Conservation (phyloP, 2,888 invertebrate genomes). For the Pyrrhia umbra region DNA sequence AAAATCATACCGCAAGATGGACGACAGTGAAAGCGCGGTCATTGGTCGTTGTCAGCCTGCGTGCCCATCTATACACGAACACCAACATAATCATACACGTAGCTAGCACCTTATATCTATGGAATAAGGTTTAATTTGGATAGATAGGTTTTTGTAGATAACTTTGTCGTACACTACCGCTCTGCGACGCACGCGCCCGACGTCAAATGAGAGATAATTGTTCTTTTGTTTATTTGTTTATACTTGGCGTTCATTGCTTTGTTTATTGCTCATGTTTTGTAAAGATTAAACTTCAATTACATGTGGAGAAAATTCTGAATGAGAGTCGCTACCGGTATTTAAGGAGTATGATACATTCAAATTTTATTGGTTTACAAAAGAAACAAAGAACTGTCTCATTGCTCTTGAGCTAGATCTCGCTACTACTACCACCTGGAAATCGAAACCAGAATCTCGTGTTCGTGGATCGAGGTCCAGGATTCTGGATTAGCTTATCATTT, state of each 20-base stretch:
- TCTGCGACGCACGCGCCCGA: conserved; percentile 79
- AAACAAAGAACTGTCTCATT: too few relatives aligned
- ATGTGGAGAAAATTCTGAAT: conserved; percentile 30
- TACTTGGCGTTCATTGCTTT: conserved; percentile 57
- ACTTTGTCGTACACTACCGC: conserved; percentile 64
- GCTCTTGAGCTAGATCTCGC: too few relatives aligned
- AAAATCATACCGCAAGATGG: conserved; percentile 82
- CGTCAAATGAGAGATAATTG: conserved; percentile 85
- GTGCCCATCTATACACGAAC: conserved; percentile 81
- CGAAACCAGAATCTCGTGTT: too few relatives aligned
- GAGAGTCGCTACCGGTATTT: conserved; percentile 38
- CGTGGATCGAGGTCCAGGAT: too few relatives aligned
- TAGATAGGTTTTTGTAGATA: conserved; percentile 4
- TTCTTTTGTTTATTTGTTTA: conserved; percentile 84
- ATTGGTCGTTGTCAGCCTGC: conserved; percentile 86
- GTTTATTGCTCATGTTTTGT: conserved; percentile 56
- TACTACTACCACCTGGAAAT: too few relatives aligned
- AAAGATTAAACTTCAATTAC: conserved; percentile 57
- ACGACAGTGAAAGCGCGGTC: conserved; percentile 89
- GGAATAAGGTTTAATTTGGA: conserved; percentile 18
- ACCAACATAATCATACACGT: conserved; percentile 64
- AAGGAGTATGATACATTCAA: conserved; percentile 13
- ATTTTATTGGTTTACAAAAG: too few relatives aligned
- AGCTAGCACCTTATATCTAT: background rate
- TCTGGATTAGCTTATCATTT: too few relatives aligned